These are phyloP conservation scores for Catharus bicknelli DNA, from an alignment of 2,113 vertebrate genomes.

Conservation along the genomic window DNA sequence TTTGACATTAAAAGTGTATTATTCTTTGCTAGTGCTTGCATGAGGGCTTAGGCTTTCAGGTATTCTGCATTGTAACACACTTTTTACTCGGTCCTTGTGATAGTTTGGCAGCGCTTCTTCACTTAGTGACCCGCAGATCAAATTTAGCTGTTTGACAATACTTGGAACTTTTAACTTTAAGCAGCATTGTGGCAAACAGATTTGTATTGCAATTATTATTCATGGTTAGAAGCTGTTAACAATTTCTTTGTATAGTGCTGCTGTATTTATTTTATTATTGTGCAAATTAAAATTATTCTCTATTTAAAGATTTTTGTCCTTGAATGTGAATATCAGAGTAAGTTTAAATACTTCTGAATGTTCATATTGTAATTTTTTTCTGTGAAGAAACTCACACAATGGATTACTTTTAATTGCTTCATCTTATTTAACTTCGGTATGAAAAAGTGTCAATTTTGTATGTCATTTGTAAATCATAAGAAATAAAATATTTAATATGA, in stretches of 20 bases:
- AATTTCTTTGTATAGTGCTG: constrained; percentile 1
- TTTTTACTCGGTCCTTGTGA: background rate
- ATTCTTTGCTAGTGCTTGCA: constrained; percentile 9
- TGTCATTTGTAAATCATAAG: constrained; percentile 52
- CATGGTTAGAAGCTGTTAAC: background rate
- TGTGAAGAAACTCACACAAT: background rate
- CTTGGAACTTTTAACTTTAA: background rate
- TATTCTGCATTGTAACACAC: background rate
- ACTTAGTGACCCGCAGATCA: background rate
- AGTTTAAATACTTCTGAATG: constrained; percentile 41
- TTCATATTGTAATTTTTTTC: constrained; percentile 27
- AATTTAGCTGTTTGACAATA: background rate
- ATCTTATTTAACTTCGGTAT: constrained; percentile 41
- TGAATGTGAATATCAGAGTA: constrained; percentile 33
- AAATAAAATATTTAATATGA: constrained; percentile 32
- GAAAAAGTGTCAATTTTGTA: constrained; percentile 42
- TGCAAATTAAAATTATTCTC: constrained; percentile 15
- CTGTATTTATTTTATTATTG: constrained; percentile 46
- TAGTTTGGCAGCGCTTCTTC: constrained; percentile 7
- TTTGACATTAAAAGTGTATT: constrained; percentile 1
- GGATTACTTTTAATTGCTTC: constrained; percentile 30
- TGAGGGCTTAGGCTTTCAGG: constrained; percentile 1
- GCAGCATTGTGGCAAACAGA: background rate
- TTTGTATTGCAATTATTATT: background rate
- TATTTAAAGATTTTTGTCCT: constrained; percentile 42